These are phyloP conservation scores for Mugil cephalus DNA, from an alignment of 2,113 vertebrate genomes.

Conservation along the genomic window DNA sequence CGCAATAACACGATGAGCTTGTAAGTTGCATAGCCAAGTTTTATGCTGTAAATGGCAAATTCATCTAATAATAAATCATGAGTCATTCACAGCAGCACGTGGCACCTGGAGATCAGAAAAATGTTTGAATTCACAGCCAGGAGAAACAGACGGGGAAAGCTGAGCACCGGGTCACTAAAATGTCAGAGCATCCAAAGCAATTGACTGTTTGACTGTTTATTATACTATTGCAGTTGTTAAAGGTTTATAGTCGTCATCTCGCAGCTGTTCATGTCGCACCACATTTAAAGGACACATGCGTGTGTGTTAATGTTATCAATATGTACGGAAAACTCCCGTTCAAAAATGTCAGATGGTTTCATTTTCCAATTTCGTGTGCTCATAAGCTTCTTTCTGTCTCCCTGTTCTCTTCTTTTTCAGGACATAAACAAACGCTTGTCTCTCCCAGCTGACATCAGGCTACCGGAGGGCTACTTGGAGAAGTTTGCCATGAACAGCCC, in stretches of 20 bases:
- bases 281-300: neutral
- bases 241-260: too few relatives aligned
- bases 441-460: constrained; percentile 86
- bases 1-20: neutral
- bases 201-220: too few relatives aligned
- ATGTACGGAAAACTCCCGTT: too few relatives aligned
- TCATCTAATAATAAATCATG: neutral
- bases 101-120: constrained; percentile 3
- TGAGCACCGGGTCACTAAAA: too few relatives aligned
- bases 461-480: constrained; percentile 88
- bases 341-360: too few relatives aligned
- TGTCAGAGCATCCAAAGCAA: too few relatives aligned
- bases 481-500: constrained; percentile 88
- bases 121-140: neutral
- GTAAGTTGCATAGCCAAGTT: neutral
- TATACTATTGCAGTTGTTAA: too few relatives aligned
- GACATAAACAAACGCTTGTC: constrained; percentile 89
- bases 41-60: too few relatives aligned
- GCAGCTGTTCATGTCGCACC: neutral
- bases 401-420: constrained; percentile 64
- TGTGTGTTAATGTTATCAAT: neutral
- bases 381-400: neutral
- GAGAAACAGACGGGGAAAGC: constrained; percentile 12
- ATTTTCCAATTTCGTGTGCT: neutral
- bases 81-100: constrained; percentile 36